Evolutionary conservation across 2,113 vertebrate genomes (phyloP).

Genomic region (Anarrhichthys ocellatus): DNA sequence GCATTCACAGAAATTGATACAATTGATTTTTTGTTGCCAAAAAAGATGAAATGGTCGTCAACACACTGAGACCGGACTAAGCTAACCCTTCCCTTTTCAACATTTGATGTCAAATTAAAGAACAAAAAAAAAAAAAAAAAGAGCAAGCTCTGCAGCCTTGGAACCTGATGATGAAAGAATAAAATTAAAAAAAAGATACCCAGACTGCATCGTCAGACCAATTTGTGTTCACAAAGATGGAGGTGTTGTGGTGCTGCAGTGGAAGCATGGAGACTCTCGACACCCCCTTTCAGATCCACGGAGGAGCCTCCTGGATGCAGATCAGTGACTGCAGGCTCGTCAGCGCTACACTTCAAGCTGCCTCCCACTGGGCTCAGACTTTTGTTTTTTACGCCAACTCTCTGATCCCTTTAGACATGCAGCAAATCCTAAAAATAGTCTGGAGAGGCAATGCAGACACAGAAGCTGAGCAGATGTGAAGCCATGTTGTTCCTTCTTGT

Average conservation of each 20-base stretch:
- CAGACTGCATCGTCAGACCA: neutral
- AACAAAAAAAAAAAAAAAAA: neutral
- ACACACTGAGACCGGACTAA: neutral
- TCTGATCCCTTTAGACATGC: constrained; percentile 48
- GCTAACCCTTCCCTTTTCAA: neutral
- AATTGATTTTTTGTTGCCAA: neutral
- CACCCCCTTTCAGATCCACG: constrained; percentile 15
- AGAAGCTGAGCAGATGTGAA: constrained; percentile 21
- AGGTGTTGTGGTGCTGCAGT: constrained; percentile 19
- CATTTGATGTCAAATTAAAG: neutral
- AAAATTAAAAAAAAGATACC: neutral
- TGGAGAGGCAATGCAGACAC: constrained; percentile 18
- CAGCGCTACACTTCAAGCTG: constrained; percentile 40
- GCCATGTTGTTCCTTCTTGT: neutral
- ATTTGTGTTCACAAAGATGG: constrained; percentile 1
- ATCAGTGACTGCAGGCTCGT: constrained; percentile 34
- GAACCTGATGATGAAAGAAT: neutral
- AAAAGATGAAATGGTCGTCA: constrained; percentile 18
- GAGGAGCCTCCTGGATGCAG: constrained; percentile 47
- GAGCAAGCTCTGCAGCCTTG: neutral
- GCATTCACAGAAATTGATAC: constrained; percentile 22
- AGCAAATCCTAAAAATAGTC: constrained; percentile 30
- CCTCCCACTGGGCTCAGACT: constrained; percentile 18
- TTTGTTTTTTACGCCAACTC: constrained; percentile 13
- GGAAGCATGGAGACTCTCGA: constrained; percentile 37